Evolutionary conservation across 92 coral and sea anemone species (phyloP).

Genomic region (Zoanthus sociatus): DNA sequence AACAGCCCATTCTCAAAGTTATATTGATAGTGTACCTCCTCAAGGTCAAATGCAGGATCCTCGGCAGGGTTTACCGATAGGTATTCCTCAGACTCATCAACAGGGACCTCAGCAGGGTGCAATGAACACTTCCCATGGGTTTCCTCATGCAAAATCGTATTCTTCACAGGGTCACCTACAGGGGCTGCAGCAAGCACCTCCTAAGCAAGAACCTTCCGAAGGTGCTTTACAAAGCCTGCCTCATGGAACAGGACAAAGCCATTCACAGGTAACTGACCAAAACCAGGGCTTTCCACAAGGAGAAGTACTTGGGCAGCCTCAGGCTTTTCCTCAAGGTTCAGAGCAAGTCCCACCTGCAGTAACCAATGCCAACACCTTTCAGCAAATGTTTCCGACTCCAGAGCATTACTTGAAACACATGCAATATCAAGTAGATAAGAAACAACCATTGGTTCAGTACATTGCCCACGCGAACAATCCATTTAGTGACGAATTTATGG

Average conservation of each 20-base stretch:
- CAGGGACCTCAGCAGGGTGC: constrained; percentile 62
- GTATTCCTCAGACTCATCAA: constrained; percentile 56
- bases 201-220: constrained; percentile 38
- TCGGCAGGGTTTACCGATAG: constrained; percentile 56
- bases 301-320: constrained; percentile 20
- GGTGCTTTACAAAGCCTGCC: constrained; percentile 25
- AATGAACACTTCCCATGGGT: constrained; percentile 57
- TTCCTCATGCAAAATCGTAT: constrained; percentile 11
- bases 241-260: constrained; percentile 31
- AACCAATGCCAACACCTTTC: constrained; percentile 64
- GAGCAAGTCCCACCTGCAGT: constrained; percentile 63
- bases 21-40: constrained; percentile 3
- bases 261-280: constrained; percentile 48
- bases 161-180: constrained; percentile 13
- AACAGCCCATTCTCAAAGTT: constrained; percentile 11
- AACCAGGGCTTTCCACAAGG: constrained; percentile 40
- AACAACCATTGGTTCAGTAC: constrained; percentile 80
- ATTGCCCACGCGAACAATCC: constrained; percentile 94
- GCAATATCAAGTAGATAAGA: constrained; percentile 66
- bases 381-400: constrained; percentile 80
- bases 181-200: constrained; percentile 54
- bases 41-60: constrained; percentile 36
- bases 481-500: constrained; percentile 84
- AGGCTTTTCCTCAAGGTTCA: constrained; percentile 28
- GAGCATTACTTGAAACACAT: constrained; percentile 75